phyloP scores from a whole-genome alignment of 2,113 vertebrate species.

The Grammomys dolichurus region DNA sequence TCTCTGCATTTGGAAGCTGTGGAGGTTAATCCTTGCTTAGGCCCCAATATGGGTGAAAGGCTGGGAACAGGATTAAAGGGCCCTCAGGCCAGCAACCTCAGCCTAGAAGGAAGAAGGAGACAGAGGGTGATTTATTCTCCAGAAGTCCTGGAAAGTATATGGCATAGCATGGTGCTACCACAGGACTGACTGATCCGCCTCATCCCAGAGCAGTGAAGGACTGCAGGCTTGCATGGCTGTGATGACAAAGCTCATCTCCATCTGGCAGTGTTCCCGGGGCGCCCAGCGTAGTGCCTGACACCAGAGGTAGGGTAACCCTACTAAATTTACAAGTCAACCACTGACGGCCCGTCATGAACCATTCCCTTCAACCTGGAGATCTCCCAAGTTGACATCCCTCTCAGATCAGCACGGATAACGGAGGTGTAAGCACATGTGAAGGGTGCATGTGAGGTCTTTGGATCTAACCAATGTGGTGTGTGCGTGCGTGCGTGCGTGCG shows the following conservation, averaged over 20 bases:
- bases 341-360: not conserved
- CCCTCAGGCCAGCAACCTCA: not conserved
- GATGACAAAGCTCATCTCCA: not conserved
- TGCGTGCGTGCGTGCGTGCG: not conserved
- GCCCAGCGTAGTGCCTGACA: not conserved
- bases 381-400: not conserved
- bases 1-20: slow-evolving; percentile 23
- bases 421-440: not conserved
- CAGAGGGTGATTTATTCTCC: not conserved
- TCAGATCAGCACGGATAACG: not conserved
- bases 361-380: not conserved
- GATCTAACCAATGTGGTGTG: not conserved
- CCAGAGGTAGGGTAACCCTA: not conserved
- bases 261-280: not conserved
- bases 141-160: not conserved
- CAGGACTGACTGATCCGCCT: rapidly evolving
- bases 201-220: not conserved
- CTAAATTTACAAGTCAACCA: not conserved
- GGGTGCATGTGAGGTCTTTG: not conserved
- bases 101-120: not conserved
- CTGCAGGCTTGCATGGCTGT: not conserved
- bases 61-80: not conserved
- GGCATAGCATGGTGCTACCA: not conserved
- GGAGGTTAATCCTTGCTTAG: not conserved
- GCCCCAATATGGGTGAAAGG: not conserved